Base-by-base conservation (phyloP, 2,113 vertebrate species). In the Pachycephala philippinensis region DNA sequence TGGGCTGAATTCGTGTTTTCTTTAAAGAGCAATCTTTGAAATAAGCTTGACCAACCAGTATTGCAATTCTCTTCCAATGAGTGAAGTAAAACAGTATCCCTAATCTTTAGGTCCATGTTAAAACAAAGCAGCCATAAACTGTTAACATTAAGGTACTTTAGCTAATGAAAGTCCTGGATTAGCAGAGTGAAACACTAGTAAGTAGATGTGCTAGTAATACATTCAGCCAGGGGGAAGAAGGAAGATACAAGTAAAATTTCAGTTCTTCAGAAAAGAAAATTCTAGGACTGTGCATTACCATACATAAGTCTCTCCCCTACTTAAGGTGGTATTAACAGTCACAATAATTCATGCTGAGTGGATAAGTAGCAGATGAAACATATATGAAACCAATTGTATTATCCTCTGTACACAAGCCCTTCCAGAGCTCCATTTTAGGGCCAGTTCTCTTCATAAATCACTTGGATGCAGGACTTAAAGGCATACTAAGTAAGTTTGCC, bases 11-110 rank as follows among this genome's bases (percentile, higher is more conserved):
- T 72, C 10, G 27, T 59, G 3, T 64, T 90, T 57, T 49, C 54
- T 70, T 94, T 95, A 40, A 49, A 71, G 15, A 63, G 4, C n/a
- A 91, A 44, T 37, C 68, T 87, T 61, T 63, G 23, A 87, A 74
- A 94, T 8, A 45, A 80, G 4, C 9, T 70, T 84, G 18, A 84
- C 17, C 45, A 77, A 71, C 8, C 68, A 56, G 69, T 71, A 95
- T 78, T 90, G 13, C 49, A 91, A 54, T 68, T 77, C 12, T 77
- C 63, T 91, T 82, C 70, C 77, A 94, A 79, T 33, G 86, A 91
- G 52, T 42, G 27, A 84, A 89, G 42, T 80, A 68, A 91, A 95
- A 63, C n/a, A 53, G 31, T 54, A 37, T 28, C 15, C n/a, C 23
- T 78, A 95, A 89, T 39, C 40, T 63, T 92, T 40, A 95, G 60